Conservation (phyloP, 2,888 invertebrate genomes). For the Cosmopolites sordidus region DNA sequence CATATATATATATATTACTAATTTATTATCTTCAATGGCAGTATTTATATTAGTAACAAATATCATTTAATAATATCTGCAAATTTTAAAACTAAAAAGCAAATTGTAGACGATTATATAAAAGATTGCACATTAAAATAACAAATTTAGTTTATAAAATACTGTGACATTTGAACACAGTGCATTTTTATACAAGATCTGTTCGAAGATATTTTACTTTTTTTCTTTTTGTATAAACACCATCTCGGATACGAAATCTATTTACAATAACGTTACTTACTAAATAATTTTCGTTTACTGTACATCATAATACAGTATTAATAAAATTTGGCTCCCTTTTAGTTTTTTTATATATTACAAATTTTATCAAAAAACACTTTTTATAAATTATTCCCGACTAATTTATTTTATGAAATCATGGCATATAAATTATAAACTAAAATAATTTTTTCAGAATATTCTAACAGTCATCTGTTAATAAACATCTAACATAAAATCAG, state of each 20-base stretch:
- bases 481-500: too few species aligned
- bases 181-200: slow-evolving; percentile 7
- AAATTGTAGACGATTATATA: slow-evolving; percentile 16
- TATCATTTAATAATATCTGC: slow-evolving; percentile 32
- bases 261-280: too few species aligned
- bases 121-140: slow-evolving; percentile 31
- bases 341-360: too few species aligned
- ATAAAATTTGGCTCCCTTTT: too few species aligned
- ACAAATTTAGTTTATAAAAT: slow-evolving; percentile 14
- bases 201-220: background rate
- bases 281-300: too few species aligned
- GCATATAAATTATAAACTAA: too few species aligned
- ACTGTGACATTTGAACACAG: slow-evolving; percentile 16
- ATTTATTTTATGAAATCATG: too few species aligned
- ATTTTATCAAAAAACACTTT: too few species aligned
- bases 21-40: slow-evolving; percentile 42
- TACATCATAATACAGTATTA: too few species aligned
- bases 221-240: background rate
- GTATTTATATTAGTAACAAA: slow-evolving; percentile 38
- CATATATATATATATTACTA: background rate
- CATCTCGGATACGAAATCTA: background rate
- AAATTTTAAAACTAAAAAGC: slow-evolving; percentile 27
- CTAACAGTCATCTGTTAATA: too few species aligned
- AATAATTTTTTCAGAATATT: too few species aligned
- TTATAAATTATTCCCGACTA: too few species aligned